These are phyloP conservation scores for Scolopax mira DNA, from an alignment of 2,113 vertebrate genomes.

Conservation along the genomic window DNA sequence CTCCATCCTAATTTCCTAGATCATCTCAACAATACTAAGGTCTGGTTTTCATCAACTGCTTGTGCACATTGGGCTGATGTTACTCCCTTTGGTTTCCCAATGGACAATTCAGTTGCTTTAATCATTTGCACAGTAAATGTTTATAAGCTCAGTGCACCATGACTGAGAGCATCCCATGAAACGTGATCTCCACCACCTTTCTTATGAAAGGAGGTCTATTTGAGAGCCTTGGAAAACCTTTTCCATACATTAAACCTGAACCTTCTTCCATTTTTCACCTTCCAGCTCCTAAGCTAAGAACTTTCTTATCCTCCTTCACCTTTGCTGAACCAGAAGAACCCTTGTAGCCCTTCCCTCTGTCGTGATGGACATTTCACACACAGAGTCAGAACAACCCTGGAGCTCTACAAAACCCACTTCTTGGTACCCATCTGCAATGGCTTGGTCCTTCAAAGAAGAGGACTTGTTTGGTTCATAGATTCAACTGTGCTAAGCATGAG, in stretches of 20 bases:
- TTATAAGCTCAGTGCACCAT: background rate
- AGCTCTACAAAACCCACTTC: background rate
- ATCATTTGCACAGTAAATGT: background rate
- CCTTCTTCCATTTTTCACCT: background rate
- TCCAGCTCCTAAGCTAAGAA: background rate
- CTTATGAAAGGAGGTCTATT: background rate
- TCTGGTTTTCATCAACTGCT: background rate
- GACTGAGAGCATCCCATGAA: background rate
- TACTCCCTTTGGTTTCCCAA: background rate
- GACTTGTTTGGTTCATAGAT: background rate
- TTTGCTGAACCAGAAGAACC: background rate
- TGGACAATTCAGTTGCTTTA: background rate
- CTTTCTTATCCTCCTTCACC: background rate
- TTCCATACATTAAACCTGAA: background rate
- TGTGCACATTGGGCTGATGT: background rate
- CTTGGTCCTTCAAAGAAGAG: background rate
- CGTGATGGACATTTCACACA: background rate
- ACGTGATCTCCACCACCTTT: background rate
- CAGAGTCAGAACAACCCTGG: background rate
- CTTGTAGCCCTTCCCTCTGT: background rate
- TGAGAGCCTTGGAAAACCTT: background rate
- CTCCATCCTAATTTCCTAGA: background rate
- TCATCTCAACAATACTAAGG: background rate
- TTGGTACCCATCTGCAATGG: background rate
- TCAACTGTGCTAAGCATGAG: background rate